Evolutionary conservation across 2,888 invertebrate genomes (phyloP), one percentile per base, ranked within the genome.

Genomic region (Ctenicera cuprea): DNA sequence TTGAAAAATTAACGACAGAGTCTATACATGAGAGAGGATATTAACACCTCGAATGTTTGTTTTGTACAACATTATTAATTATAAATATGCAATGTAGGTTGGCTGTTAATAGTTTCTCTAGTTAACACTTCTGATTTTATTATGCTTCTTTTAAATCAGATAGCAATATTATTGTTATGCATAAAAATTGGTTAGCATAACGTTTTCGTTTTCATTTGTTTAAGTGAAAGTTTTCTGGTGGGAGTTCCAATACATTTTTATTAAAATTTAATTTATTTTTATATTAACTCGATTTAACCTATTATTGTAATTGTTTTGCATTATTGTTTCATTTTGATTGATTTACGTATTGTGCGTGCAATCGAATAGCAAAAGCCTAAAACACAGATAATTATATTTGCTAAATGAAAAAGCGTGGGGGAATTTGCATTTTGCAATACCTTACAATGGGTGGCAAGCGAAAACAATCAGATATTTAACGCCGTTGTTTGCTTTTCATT

Each of bases 391-490:
- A 50, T 12, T 50, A 43, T 26, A 18, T 12, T n/a, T 7, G 22
- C 8, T 12, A 18, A 26, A 50, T 50, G 18, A 37, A 9, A 16
- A 37, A 37, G 57, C 16, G 33, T 57, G 18, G 16, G 26, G 12
- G 37, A 57, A 57, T 57, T 57, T 57, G 14, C 33, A 57, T 33
- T 57, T n/a, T n/a, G 57, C 57, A 37, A n/a, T 12, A 37, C 33
- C 30, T n/a, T 57, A 33, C 33, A 37, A 16, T 37, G 50, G 12
- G 22, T 50, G 57, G 16, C 20, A 61, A 16, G 43, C 59, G 45
- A 16, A 54, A 68, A 68, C 68, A 68, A 68, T 68, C 57, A 61
- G 68, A 33, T 61, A 61, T 61, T 67, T 68, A 68, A 50, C 20
- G 61, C 26, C 43, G 18, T 33, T 61, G 50, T 67, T 59, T 68